Conservation (phyloP, 2,888 invertebrate species). For the Heliconius aoede region DNA sequence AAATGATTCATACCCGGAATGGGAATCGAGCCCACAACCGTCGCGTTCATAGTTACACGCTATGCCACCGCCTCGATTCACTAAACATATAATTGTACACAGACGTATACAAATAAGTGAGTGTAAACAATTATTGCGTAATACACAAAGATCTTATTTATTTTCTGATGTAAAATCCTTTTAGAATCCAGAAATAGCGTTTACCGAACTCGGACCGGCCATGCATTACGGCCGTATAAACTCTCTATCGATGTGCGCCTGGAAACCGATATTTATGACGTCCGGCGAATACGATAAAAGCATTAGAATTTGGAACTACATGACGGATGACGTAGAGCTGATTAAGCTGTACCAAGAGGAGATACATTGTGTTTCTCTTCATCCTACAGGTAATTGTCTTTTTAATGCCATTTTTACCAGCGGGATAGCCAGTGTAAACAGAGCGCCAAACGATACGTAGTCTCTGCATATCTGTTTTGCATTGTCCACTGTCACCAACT, state of each 20-base stretch:
- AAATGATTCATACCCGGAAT: background rate
- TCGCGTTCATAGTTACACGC: background rate
- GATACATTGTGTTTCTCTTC: conserved; percentile 89
- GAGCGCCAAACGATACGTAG: too few relatives aligned
- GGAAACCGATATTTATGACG: conserved; percentile 96
- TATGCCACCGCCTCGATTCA: background rate
- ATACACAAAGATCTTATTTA: background rate
- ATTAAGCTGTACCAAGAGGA: conserved; percentile 93
- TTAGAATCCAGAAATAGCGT: conserved; percentile 84
- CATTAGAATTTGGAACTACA: conserved; percentile 96
- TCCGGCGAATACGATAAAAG: conserved; percentile 91
- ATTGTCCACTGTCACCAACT: too few relatives aligned
- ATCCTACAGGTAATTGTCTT: conserved; percentile 81
- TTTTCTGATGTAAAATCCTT: conserved; percentile 26
- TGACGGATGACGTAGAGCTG: conserved; percentile 90
- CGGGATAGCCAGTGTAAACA: too few relatives aligned
- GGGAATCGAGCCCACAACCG: background rate
- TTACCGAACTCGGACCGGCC: conserved; percentile 87
- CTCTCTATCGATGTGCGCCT: conserved; percentile 91
- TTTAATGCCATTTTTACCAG: background rate
- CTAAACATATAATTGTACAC: background rate
- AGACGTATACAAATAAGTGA: too few relatives aligned
- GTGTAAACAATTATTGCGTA: background rate
- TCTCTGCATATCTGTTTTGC: too few relatives aligned
- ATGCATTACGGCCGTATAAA: conserved; percentile 93